Percentiles rank a stretch among this genome's conserved stretches.
Conservation (phyloP, 2,888 invertebrate genomes). For the Dromius quadrimaculatus region DNA sequence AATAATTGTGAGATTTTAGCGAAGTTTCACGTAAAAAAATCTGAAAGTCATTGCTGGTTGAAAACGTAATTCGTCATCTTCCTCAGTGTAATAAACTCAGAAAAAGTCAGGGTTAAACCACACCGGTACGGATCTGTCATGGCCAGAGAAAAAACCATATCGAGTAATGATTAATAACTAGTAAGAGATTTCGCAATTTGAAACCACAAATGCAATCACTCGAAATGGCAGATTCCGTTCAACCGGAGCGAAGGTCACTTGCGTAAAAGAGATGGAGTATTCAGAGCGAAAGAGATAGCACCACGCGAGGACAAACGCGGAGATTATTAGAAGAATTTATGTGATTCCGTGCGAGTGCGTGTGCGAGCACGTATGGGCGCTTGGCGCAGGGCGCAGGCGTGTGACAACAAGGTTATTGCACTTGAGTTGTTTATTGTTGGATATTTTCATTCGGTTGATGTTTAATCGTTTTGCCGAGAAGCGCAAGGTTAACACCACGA, state of each 20-base stretch:
- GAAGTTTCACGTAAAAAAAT: too few species aligned
- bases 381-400: slow-evolving; percentile 16
- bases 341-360: slow-evolving; percentile 42
- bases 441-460: slow-evolving; percentile 43
- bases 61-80: slow-evolving; percentile 26
- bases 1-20: too few species aligned
- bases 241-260: slow-evolving; percentile 39
- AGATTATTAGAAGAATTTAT: slow-evolving; percentile 51
- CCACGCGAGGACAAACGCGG: slow-evolving; percentile 42
- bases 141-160: slow-evolving; percentile 30
- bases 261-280: neutral
- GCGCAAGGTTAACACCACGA: slow-evolving; percentile 5
- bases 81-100: slow-evolving; percentile 7
- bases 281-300: neutral
- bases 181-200: slow-evolving; percentile 43
- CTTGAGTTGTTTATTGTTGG: slow-evolving; percentile 51
- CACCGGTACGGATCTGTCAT: slow-evolving; percentile 39
- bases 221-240: slow-evolving; percentile 44
- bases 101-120: slow-evolving; percentile 28
- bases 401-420: slow-evolving; percentile 52
- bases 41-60: too few species aligned
- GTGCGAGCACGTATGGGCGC: slow-evolving; percentile 28
- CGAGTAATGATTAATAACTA: slow-evolving; percentile 45
- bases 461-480: neutral
- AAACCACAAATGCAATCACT: slow-evolving; percentile 41